phyloP scores from a whole-genome alignment of 2,888 invertebrate genomes.

The Athetis lepigone region DNA sequence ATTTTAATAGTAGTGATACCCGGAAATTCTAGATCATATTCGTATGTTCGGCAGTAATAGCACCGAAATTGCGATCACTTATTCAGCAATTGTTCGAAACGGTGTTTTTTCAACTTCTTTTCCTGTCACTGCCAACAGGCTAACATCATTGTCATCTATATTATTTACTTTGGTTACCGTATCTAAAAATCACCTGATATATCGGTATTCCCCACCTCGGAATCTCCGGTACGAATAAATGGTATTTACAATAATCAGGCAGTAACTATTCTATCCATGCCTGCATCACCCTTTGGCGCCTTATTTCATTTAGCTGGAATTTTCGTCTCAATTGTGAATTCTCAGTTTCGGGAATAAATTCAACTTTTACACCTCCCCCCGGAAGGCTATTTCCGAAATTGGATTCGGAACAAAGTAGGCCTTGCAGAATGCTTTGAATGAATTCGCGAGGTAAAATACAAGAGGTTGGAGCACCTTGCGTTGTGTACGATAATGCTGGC shows the following conservation, averaged over 20 bases:
- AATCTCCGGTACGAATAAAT: slow-evolving; percentile 16
- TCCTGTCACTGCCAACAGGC: background rate
- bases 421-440: slow-evolving; percentile 52
- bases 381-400: slow-evolving; percentile 60
- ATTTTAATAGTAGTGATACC: too few relatives aligned
- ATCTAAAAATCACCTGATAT: slow-evolving; percentile 33
- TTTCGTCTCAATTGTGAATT: slow-evolving; percentile 51
- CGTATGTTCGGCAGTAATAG: too few relatives aligned
- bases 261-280: slow-evolving; percentile 52
- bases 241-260: slow-evolving; percentile 41
- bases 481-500: slow-evolving; percentile 54
- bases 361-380: slow-evolving; percentile 48
- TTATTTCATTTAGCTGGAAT: slow-evolving; percentile 52
- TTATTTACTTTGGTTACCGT: background rate
- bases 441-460: slow-evolving; percentile 63
- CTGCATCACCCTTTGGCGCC: slow-evolving; percentile 41
- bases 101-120: background rate
- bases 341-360: slow-evolving; percentile 56
- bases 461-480: slow-evolving; percentile 41
- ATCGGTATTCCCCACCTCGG: slow-evolving; percentile 33
- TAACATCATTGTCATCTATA: background rate
- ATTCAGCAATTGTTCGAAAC: background rate
- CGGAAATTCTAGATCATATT: too few relatives aligned
- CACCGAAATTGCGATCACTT: too few relatives aligned
- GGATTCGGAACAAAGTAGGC: slow-evolving; percentile 63